These are phyloP conservation scores for Tenthredo mesomela DNA, from an alignment of 2,888 invertebrate species.

Conservation along the genomic window DNA sequence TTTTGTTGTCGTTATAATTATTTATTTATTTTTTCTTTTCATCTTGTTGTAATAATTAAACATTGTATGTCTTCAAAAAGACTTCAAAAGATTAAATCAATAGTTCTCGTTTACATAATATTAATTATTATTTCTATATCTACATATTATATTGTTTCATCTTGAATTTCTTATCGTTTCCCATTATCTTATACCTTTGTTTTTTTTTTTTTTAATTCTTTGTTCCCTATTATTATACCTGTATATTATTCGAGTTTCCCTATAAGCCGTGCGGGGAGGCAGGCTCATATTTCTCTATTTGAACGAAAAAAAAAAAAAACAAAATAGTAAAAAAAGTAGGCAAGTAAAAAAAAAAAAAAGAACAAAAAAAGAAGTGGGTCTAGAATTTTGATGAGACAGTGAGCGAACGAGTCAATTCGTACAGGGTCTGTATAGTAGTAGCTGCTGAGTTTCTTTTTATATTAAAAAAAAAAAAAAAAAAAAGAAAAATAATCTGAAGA, in stretches of 20 bases:
- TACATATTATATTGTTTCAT: neutral
- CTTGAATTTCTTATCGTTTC: neutral
- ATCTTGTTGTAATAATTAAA: no score
- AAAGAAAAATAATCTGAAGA: neutral
- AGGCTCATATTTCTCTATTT: slow-evolving; percentile 2
- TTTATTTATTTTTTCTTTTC: no score
- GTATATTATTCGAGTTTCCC: neutral
- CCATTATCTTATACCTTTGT: neutral
- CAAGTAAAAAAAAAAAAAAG: neutral
- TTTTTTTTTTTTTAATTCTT: neutral
- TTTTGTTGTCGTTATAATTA: no score
- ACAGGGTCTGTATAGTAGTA: slow-evolving; percentile 11
- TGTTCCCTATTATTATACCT: neutral
- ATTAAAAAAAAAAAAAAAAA: neutral
- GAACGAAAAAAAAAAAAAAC: neutral
- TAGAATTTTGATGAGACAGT: slow-evolving; percentile 44
- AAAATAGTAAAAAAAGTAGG: no score
- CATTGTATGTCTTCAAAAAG: no score
- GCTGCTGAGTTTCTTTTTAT: slow-evolving; percentile 10
- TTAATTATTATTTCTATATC: neutral
- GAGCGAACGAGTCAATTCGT: slow-evolving; percentile 39
- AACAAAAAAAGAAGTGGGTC: neutral
- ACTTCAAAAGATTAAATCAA: neutral
- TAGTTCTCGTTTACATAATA: neutral
- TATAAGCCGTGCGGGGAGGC: neutral